Conservation (phyloP, 2,113 vertebrate genomes). For the Oryzias javanicus region DNA sequence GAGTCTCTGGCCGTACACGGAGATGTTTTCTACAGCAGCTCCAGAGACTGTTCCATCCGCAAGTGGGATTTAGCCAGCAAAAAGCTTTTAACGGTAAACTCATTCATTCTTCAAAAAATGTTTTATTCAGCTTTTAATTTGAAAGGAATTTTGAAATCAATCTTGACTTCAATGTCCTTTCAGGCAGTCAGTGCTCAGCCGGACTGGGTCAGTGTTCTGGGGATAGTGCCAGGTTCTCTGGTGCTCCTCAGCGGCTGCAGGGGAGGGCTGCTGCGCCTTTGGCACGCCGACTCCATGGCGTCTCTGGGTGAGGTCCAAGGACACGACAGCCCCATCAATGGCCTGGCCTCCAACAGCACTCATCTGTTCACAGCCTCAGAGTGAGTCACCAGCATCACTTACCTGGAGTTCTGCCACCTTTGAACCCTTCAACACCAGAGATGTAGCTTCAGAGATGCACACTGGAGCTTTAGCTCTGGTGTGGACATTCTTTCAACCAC, state of each 20-base stretch:
- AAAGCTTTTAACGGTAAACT: constrained; percentile 84
- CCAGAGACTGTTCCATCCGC: constrained; percentile 90
- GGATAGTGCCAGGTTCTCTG: constrained; percentile 77
- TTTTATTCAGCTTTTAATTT: too few relatives aligned
- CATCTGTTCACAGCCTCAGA: constrained; percentile 94
- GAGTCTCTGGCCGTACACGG: constrained; percentile 86
- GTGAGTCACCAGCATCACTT: constrained; percentile 78
- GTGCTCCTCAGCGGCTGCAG: constrained; percentile 89
- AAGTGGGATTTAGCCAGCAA: constrained; percentile 93
- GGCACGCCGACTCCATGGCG: constrained; percentile 84
- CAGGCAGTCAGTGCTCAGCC: constrained; percentile 88
- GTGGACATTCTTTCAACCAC: too few relatives aligned
- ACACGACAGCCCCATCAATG: constrained; percentile 92
- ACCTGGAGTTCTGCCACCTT: background rate
- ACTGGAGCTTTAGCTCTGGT: too few relatives aligned
- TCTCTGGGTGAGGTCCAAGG: constrained; percentile 85
- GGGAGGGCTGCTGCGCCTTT: constrained; percentile 89
- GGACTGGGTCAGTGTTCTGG: constrained; percentile 91
- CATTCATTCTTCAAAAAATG: too few relatives aligned
- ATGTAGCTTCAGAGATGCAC: too few relatives aligned
- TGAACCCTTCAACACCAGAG: too few relatives aligned
- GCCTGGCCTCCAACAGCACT: constrained; percentile 88
- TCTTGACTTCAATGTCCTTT: constrained; percentile 51
- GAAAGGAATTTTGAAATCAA: background rate
- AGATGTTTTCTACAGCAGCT: constrained; percentile 88